These are phyloP conservation scores for Microhierax caerulescens DNA, from an alignment of 2,797 vertebrate species.

Conservation along the genomic window DNA sequence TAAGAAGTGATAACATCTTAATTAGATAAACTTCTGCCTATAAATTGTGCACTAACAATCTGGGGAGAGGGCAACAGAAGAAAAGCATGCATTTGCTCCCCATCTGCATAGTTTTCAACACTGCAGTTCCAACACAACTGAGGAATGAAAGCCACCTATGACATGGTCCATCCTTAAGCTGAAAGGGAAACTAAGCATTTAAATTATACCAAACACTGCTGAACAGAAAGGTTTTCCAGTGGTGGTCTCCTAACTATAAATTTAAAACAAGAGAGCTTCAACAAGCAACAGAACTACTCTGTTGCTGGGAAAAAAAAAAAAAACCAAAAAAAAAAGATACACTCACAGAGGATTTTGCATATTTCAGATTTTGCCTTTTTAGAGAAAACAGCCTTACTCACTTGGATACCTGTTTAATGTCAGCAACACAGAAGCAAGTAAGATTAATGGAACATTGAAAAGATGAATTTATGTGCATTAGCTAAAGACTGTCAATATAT, in stretches of 20 bases:
- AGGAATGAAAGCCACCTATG: slow-evolving; percentile 29
- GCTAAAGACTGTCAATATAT: neutral
- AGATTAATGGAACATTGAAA: neutral
- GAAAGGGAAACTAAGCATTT: neutral
- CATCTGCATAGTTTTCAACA: slow-evolving; percentile 60
- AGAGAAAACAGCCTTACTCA: neutral
- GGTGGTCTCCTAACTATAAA: neutral
- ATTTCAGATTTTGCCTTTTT: neutral
- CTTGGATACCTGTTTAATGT: neutral
- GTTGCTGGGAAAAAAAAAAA: neutral
- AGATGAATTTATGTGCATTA: neutral
- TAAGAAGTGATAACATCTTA: neutral
- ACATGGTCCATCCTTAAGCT: slow-evolving; percentile 42
- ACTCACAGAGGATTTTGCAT: neutral
- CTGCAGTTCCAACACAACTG: slow-evolving; percentile 22
- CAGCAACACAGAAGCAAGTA: neutral
- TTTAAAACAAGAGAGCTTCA: neutral
- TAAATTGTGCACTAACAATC: neutral
- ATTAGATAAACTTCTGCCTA: neutral
- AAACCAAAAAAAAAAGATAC: neutral
- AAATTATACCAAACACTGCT: neutral
- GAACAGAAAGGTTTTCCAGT: neutral
- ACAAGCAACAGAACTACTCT: neutral
- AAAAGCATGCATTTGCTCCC: slow-evolving; percentile 31
- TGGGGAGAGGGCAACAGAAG: slow-evolving; percentile 27